Percentiles rank a stretch among this genome's conserved stretches.
These are phyloP conservation scores for Drosophila kikkawai DNA, from an alignment of 1,140 invertebrate species.

Conservation along the genomic window DNA sequence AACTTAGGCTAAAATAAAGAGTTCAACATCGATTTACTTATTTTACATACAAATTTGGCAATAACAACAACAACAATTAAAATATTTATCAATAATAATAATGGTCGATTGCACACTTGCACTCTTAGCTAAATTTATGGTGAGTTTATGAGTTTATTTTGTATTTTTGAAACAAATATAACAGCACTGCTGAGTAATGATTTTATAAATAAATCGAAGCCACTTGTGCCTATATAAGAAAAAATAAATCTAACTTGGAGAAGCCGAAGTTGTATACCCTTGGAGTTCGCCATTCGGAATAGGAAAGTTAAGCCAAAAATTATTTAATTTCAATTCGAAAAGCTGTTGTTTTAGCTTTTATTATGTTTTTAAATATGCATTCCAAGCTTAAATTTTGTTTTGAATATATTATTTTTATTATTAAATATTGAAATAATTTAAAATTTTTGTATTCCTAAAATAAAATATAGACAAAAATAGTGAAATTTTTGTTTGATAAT, in stretches of 20 bases:
- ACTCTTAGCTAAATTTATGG: constrained; percentile 2
- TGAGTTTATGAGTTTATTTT: no score
- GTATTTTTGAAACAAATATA: not conserved
- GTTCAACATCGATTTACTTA: constrained; percentile 45
- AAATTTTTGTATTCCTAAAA: no score
- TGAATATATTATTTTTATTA: not conserved
- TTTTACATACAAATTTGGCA: constrained; percentile 48
- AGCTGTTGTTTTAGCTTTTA: not conserved
- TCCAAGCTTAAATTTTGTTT: no score
- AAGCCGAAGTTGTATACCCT: no score
- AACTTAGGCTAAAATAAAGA: constrained; percentile 35
- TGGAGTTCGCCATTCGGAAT: no score
- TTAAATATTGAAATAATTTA: not conserved
- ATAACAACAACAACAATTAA: constrained; percentile 62
- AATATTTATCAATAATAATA: constrained; percentile 19
- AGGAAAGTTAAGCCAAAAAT: not conserved
- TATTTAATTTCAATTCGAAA: not conserved
- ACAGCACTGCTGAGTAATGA: not conserved
- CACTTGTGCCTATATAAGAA: not conserved
- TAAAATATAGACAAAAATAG: no score
- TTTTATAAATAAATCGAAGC: not conserved
- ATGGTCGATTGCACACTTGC: constrained; percentile 25
- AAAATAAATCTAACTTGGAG: not conserved
- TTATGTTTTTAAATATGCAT: not conserved
- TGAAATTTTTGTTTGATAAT: not conserved